Evolutionary conservation across 2,888 invertebrate species (phyloP), one percentile per base, ranked within the genome.

Genomic region (Microchrysa polita): DNA sequence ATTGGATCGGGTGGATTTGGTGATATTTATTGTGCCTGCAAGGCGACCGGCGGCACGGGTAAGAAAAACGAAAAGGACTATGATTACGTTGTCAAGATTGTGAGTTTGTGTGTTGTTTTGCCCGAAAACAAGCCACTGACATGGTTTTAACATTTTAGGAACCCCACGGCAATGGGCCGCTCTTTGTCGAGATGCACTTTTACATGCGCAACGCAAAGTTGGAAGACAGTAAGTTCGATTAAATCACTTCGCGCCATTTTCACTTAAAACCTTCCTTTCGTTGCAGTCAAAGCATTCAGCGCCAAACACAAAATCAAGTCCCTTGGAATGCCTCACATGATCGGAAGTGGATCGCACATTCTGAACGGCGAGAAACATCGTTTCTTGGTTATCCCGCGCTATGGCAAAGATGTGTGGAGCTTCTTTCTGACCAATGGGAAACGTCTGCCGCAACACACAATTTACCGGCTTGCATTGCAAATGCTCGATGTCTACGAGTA

Each of bases 1-100:
- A 94, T 97, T 75, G 97, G 97, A 0, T 88, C 91, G 73, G 97
- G 97, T 0, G 97, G 97, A 12, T 97, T 97, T 83, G 97, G 97
- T 0, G 94, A 95, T 83, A 96, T 97, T 79, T 97, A 97, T 83
- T 89, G 92, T 0, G 95, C 94, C 55, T 90, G 90, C 83, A 88
- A 88, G 73, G 85, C 85, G 22, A 88, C 87, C 9, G 84, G 87
- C 0, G 23, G 23, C 16, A 16, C 53, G 9, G 20, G 10, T 9
- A 83, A 87, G 1, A 88, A 88, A 74, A 85, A 85, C 74, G 82
- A 84, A 0, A 86, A 87, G 0, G 83, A 84, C 73, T 92, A 89
- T 83, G 89, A 91, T 5, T 91, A 88, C 80, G 93, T 93, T 16
- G 86, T 94, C 1, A 94, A 94, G 89, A 93, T 94, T 80, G 93